Evolutionary conservation across 2,113 vertebrate species (phyloP).

Genomic region (Hypanus sabinus): DNA sequence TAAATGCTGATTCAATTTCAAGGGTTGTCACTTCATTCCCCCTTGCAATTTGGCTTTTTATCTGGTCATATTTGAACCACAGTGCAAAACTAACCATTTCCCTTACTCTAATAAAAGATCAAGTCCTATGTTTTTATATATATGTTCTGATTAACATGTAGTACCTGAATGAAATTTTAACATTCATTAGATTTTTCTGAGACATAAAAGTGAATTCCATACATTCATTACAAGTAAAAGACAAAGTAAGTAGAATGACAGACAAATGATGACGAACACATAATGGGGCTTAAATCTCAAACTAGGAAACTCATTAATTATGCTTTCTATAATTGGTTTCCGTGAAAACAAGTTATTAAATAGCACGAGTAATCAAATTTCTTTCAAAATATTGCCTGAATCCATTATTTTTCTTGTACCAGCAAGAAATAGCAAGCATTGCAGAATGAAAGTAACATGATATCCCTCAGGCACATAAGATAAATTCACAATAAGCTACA

Average conservation of each 20-base stretch:
- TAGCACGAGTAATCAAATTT: background rate
- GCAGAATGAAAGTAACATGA: background rate
- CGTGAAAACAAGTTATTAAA: slow-evolving; percentile 39
- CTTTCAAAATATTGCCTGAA: background rate
- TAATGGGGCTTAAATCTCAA: slow-evolving; percentile 65
- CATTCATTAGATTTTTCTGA: background rate
- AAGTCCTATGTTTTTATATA: too few species aligned
- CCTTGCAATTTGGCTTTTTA: too few species aligned
- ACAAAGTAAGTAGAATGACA: slow-evolving; percentile 70
- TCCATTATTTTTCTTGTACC: background rate
- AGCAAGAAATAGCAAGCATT: background rate
- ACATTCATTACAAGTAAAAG: slow-evolving; percentile 80
- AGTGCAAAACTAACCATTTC: too few species aligned
- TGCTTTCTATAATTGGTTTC: slow-evolving; percentile 82
- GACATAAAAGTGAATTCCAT: slow-evolving; percentile 39
- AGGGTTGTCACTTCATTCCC: too few species aligned
- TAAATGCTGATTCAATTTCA: too few species aligned
- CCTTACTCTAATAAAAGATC: too few species aligned
- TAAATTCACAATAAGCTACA: too few species aligned
- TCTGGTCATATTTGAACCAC: too few species aligned
- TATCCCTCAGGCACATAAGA: too few species aligned
- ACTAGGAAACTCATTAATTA: slow-evolving; percentile 70
- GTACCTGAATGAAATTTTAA: background rate
- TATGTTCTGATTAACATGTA: background rate
- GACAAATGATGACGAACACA: slow-evolving; percentile 60